Evolutionary conservation across 2,113 vertebrate genomes (phyloP).

Genomic region (Uria aalge): DNA sequence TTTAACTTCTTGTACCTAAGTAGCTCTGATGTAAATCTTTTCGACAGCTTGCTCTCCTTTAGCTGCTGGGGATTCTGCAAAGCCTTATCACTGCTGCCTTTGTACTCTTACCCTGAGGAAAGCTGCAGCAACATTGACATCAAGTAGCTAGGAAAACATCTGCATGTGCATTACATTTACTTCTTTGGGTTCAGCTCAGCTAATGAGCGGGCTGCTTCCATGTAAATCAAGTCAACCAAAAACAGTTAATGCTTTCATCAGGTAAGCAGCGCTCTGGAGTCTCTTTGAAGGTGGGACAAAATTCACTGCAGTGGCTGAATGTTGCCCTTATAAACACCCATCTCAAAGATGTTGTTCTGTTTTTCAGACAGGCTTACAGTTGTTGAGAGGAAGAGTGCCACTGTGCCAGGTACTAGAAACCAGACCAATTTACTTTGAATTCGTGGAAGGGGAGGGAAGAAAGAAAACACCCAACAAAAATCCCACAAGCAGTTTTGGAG

Average conservation of each 20-base stretch:
- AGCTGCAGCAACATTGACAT: conserved; percentile 36
- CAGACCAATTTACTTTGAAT: conserved; percentile 56
- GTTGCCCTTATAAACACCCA: conserved; percentile 71
- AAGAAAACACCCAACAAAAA: conserved; percentile 19
- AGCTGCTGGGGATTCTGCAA: conserved; percentile 22
- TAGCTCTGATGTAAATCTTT: conserved; percentile 53
- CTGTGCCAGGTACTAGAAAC: conserved; percentile 59
- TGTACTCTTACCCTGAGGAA: conserved; percentile 37
- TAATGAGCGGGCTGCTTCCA: conserved; percentile 63
- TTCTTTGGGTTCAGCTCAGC: conserved; percentile 47
- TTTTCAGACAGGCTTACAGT: conserved; percentile 67
- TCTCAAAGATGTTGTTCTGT: conserved; percentile 73
- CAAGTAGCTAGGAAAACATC: conserved; percentile 61
- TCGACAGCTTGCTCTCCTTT: conserved; percentile 2
- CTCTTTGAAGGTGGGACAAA: conserved; percentile 66
- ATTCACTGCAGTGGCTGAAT: conserved; percentile 2
- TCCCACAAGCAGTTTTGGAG: background rate
- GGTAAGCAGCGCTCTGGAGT: conserved; percentile 53
- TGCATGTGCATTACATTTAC: conserved; percentile 28
- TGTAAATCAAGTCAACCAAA: conserved; percentile 62
- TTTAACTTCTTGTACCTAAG: conserved; percentile 63
- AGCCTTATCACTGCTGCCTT: conserved; percentile 49
- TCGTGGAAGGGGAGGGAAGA: conserved; percentile 24
- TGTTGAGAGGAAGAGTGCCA: conserved; percentile 53
- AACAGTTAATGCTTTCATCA: conserved; percentile 73